Base-by-base conservation (phyloP, 1,140 invertebrate species). In the Eriosoma lanigerum region DNA sequence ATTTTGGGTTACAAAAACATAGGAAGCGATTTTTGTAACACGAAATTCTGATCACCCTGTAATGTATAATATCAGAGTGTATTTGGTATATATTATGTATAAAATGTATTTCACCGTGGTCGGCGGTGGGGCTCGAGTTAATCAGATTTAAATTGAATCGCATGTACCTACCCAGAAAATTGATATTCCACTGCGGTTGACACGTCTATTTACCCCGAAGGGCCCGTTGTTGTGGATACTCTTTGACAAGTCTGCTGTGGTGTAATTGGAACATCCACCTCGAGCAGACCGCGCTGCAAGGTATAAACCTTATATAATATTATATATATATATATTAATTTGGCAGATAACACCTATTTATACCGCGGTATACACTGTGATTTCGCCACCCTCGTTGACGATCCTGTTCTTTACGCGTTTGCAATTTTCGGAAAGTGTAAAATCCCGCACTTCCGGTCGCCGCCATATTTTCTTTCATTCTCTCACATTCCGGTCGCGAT, bases 101-200 rank as follows among this genome's bases (percentile, higher is more conserved):
- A 78, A 78, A 78, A 52, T 78, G 75, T 78, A 78, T 78, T 78
- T 62, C 54, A 26, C 38, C 3, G 75, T 3, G n/a, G 21, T 17
- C n/a, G 54, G 29, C 19, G 73, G 73, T 1, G 54, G 8, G 54
- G 32, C 19, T 13, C 48, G 21, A 26, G 54, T 46, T 78, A 78
- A 78, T 78, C 75, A 78, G 75, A 78, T 78, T 78, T 78, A 78
- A 78, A 78, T 78, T 78, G 75, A 78, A 78, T 62, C 75, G 75
- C 75, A 62, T 62, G 75, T 78, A 62, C 75, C 56, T 78, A 62
- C 75, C 75, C 75, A 62, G 75, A 78, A 78, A 78, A 78, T 78
- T 78, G 75, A 78, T 78, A 78, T 78, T 78, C 56, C 56, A 48
- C 75, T 78, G 75, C 54, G 75, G 75, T 44, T 78, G 75, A 78